Evolutionary conservation across 2,888 invertebrate species (phyloP), one percentile per base, ranked within the genome.

Genomic region (Drosophila macrospina): DNA sequence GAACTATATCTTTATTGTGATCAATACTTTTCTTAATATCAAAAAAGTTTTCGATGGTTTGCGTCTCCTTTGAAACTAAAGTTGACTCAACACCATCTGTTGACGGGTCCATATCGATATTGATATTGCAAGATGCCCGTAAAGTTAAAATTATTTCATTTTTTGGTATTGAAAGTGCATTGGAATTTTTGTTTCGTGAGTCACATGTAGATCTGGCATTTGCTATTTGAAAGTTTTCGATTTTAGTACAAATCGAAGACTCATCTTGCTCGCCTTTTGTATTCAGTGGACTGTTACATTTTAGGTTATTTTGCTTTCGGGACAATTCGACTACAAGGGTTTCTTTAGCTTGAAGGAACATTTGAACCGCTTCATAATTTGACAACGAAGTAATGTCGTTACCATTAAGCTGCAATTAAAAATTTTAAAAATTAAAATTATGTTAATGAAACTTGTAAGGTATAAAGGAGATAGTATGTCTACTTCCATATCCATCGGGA

Each of bases 271-370:
- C 47, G 8, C 52, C 48, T 13, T 51, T 65, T 1, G 32, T 16
- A 30, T 59, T 45, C 6, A 36, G 16, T 45, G 59, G n/a, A 11
- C 34, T 37, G 20, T 26, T 32, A 30, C 16, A 41, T 26, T 44
- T 37, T 15, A 42, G 54, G 30, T 69, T 56, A 65, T 83, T 59
- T 93, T 75, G 66, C 28, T 80, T 92, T 52, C 94, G 93, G 67
- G 93, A 92, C 47, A 94, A 93, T 91, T 94, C 94, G 51, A 94
- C 93, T 68, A 94, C 92, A 79, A 94, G 93, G 62, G 94, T 94
- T 87, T 94, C 94, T 79, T 93, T 93, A 66, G 94, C 93, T 79
- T 93, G 93, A 86, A 94, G 93, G 90, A 94, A 94, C 88, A 93
- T 93, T 86, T 93, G 92, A 79, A 94, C 93, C 73, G 94, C 94